Conservation (phyloP, 2,113 vertebrate genomes). For the Penelope pileata region DNA sequence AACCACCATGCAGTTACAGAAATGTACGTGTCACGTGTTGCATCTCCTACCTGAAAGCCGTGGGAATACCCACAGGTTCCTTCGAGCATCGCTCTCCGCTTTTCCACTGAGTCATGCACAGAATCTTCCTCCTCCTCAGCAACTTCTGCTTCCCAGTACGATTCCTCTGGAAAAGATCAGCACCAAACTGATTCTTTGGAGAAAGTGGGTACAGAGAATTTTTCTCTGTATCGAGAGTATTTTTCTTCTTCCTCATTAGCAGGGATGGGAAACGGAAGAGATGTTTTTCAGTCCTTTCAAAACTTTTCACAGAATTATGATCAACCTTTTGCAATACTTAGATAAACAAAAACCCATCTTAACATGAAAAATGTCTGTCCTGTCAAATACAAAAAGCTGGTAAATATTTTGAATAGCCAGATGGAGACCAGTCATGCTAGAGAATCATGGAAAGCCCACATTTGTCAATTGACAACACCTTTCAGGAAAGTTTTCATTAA, state of each 20-base stretch:
- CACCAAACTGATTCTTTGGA: neutral
- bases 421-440: neutral
- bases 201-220: neutral
- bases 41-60: neutral
- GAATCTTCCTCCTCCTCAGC: neutral
- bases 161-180: neutral
- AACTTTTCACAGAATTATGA: neutral
- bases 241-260: neutral
- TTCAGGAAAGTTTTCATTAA: neutral
- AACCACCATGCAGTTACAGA: neutral
- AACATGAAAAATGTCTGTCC: neutral
- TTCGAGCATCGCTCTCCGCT: neutral
- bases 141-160: neutral
- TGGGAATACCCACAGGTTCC: neutral
- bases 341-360: neutral
- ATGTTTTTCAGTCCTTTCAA: neutral
- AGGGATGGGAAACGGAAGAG: neutral
- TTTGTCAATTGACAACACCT: neutral
- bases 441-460: neutral
- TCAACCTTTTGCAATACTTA: neutral
- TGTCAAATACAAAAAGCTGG: neutral
- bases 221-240: neutral
- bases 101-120: neutral
- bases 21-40: neutral
- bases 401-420: neutral